Conservation (phyloP, 2,113 vertebrate species). For the Uropsilus gracilis region DNA sequence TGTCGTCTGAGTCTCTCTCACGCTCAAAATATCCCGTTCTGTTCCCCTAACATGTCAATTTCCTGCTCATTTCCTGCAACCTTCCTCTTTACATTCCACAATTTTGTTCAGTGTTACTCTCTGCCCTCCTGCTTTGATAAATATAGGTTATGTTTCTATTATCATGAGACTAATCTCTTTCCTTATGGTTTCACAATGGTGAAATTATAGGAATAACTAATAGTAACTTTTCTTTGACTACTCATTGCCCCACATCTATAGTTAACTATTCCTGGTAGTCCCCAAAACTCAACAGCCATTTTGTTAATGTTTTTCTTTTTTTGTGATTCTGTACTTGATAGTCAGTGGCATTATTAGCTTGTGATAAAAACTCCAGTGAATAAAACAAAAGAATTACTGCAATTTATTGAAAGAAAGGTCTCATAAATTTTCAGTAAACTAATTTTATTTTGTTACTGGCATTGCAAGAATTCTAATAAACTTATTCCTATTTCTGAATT, state of each 20-base stretch:
- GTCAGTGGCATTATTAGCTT: conserved; percentile 41
- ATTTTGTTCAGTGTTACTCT: not conserved
- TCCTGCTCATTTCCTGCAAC: not conserved
- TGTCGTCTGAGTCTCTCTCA: too few species aligned
- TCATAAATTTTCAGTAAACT: conserved; percentile 74
- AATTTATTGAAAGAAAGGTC: conserved; percentile 50
- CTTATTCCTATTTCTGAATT: conserved; percentile 56
- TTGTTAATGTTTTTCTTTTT: not conserved
- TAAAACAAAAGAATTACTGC: conserved; percentile 62
- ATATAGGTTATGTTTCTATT: not conserved
- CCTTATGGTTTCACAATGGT: not conserved
- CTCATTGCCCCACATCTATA: not conserved
- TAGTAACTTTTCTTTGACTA: not conserved
- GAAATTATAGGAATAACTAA: not conserved
- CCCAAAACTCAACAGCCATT: not conserved
- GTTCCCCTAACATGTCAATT: too few species aligned
- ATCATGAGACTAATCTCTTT: not conserved
- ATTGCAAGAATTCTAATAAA: conserved; percentile 69
- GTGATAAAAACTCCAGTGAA: conserved; percentile 59
- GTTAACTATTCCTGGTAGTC: not conserved
- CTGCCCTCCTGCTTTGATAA: not conserved
- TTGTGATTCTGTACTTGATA: not conserved
- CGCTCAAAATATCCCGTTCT: too few species aligned
- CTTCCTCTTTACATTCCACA: not conserved
- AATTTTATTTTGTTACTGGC: conserved; percentile 67